These are phyloP conservation scores for Epistrophe eligans DNA, from an alignment of 2,888 invertebrate species.

Conservation along the genomic window DNA sequence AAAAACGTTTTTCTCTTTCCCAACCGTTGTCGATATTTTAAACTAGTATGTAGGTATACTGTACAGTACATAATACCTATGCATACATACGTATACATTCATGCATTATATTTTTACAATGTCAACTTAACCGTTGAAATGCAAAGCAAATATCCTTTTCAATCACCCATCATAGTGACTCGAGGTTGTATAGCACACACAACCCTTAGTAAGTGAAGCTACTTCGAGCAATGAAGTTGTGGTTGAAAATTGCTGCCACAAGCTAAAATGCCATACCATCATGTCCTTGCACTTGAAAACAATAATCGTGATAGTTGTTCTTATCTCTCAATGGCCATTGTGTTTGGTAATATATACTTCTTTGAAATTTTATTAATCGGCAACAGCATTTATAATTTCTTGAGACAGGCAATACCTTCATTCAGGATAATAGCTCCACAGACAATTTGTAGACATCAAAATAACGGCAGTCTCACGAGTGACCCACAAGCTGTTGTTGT, in stretches of 20 bases:
- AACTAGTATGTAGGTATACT: too few species aligned
- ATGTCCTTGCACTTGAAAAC: constrained; percentile 70
- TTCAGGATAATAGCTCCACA: constrained; percentile 78
- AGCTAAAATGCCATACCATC: constrained; percentile 51
- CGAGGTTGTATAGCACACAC: background rate
- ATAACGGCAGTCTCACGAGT: constrained; percentile 63
- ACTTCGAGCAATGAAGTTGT: constrained; percentile 56
- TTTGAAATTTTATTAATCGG: background rate
- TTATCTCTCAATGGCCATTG: constrained; percentile 17
- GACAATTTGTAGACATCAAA: constrained; percentile 75
- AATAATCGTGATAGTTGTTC: constrained; percentile 31
- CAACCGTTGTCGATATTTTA: background rate
- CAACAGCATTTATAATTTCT: background rate
- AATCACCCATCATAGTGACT: background rate
- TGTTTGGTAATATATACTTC: constrained; percentile 46
- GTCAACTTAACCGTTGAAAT: background rate
- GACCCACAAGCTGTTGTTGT: constrained; percentile 70
- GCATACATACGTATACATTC: too few species aligned
- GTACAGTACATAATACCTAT: too few species aligned
- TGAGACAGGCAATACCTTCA: constrained; percentile 63
- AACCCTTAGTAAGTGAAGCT: constrained; percentile 37
- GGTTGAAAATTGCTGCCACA: constrained; percentile 1
- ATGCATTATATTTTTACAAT: background rate
- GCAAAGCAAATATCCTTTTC: constrained; percentile 1
- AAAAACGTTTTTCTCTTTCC: background rate